Evolutionary conservation across 1,140 invertebrate species (phyloP).

Genomic region (Ostrea edulis): DNA sequence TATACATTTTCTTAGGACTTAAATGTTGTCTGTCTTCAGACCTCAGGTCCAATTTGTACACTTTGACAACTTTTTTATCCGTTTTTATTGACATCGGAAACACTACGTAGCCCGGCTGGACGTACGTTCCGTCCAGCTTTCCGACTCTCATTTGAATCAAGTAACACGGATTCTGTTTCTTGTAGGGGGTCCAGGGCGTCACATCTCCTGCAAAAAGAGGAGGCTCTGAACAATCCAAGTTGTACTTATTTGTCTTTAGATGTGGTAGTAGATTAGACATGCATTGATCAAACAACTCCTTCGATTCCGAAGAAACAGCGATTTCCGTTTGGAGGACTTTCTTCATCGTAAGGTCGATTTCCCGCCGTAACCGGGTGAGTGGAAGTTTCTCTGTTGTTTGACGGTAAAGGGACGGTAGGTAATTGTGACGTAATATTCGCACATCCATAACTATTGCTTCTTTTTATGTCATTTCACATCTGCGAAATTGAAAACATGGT

Average conservation of each 20-base stretch:
- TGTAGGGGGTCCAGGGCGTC: constrained; percentile 56
- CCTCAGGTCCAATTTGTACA: constrained; percentile 54
- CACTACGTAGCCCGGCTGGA: constrained; percentile 56
- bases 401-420: constrained; percentile 57
- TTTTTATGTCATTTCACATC: background rate
- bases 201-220: constrained; percentile 56
- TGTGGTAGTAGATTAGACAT: constrained; percentile 43
- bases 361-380: constrained; percentile 52
- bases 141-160: constrained; percentile 52
- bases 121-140: constrained; percentile 42
- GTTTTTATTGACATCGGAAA: constrained; percentile 51
- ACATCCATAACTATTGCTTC: constrained; percentile 42
- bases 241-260: constrained; percentile 49
- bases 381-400: constrained; percentile 61
- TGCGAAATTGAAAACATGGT: background rate
- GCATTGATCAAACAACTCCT: constrained; percentile 48
- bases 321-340: constrained; percentile 38
- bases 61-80: constrained; percentile 51
- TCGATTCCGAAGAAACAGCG: constrained; percentile 10
- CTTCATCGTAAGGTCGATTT: constrained; percentile 54
- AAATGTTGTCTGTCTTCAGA: constrained; percentile 57
- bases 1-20: constrained; percentile 61
- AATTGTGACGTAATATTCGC: constrained; percentile 57
- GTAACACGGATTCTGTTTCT: constrained; percentile 45
- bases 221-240: constrained; percentile 51